phyloP scores from a whole-genome alignment of 1,140 invertebrate genomes.

The Andrena cerasifolii region DNA sequence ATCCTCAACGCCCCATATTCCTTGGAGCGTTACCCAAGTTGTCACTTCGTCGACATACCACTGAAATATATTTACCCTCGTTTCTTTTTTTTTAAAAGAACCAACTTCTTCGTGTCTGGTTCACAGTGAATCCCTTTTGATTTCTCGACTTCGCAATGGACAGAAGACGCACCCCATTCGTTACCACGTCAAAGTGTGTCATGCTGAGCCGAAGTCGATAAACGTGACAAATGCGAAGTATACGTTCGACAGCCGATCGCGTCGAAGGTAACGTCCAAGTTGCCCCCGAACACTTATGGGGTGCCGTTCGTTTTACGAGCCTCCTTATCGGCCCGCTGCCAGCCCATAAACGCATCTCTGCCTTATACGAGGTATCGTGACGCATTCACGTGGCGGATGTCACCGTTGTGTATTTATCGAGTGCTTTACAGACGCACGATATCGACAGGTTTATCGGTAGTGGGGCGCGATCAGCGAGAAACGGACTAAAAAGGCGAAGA shows the following conservation, averaged over 20 bases:
- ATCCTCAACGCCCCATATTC: too few relatives aligned
- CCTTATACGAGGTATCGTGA: conserved; percentile 46
- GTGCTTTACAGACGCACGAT: conserved; percentile 22
- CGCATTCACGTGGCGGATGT: conserved; percentile 68
- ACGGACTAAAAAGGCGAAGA: neutral
- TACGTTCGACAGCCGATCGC: conserved; percentile 66
- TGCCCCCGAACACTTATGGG: conserved; percentile 73
- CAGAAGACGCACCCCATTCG: conserved; percentile 21
- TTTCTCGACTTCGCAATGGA: neutral
- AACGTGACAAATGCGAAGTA: conserved; percentile 73
- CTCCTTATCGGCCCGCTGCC: conserved; percentile 78
- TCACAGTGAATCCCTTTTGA: too few relatives aligned
- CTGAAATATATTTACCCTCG: too few relatives aligned
- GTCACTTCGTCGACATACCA: too few relatives aligned
- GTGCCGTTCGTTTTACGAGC: conserved; percentile 78
- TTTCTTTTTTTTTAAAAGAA: too few relatives aligned
- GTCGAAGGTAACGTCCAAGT: conserved; percentile 65
- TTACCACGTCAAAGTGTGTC: conserved; percentile 60
- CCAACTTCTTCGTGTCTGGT: too few relatives aligned
- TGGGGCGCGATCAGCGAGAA: neutral
- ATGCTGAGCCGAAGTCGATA: conserved; percentile 70
- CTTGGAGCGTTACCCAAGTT: too few relatives aligned
- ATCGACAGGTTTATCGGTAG: conserved; percentile 1
- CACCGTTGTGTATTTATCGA: conserved; percentile 59
- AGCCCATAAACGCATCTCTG: conserved; percentile 78